phyloP scores from a whole-genome alignment of 2,888 invertebrate genomes.

The Eurois occulta region DNA sequence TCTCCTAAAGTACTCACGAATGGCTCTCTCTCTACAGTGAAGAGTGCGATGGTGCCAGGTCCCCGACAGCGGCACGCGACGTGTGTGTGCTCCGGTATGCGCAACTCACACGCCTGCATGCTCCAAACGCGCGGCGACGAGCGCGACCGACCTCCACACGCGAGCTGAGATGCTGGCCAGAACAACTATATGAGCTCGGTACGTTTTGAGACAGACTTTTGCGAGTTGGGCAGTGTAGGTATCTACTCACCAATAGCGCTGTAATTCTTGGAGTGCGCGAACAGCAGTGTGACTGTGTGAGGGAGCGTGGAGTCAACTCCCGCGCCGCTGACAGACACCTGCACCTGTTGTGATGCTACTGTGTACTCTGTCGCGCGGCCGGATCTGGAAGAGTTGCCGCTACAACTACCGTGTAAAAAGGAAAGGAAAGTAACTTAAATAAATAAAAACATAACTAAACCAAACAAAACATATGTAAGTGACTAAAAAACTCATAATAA shows the following conservation, averaged over 20 bases:
- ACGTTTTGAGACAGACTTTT: too few species aligned
- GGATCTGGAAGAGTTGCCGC: conserved; percentile 87
- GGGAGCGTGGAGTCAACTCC: conserved; percentile 82
- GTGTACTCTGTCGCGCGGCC: conserved; percentile 92
- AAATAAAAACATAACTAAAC: conserved; percentile 31
- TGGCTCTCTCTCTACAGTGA: conserved; percentile 82
- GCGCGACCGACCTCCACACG: conserved; percentile 84
- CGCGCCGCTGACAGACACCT: conserved; percentile 78
- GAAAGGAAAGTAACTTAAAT: conserved; percentile 49
- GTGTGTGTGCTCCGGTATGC: conserved; percentile 82
- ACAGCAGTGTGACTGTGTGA: conserved; percentile 81
- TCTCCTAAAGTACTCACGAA: conserved; percentile 74
- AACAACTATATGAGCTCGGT: conserved; percentile 10
- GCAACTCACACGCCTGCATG: conserved; percentile 84
- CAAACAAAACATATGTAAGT: not conserved
- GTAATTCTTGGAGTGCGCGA: conserved; percentile 84
- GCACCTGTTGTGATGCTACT: conserved; percentile 91
- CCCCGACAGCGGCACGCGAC: conserved; percentile 84
- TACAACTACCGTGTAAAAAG: conserved; percentile 70
- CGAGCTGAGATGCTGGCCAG: conserved; percentile 79
- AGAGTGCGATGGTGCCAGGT: conserved; percentile 84
- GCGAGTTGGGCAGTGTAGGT: too few species aligned
- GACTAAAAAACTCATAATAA: not conserved
- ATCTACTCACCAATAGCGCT: conserved; percentile 81
- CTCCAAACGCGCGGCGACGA: conserved; percentile 86